Percentiles rank a stretch among this genome's conserved stretches.
phyloP scores from a whole-genome alignment of 2,888 invertebrate genomes.

The Gymnoscelis rufifasciata region DNA sequence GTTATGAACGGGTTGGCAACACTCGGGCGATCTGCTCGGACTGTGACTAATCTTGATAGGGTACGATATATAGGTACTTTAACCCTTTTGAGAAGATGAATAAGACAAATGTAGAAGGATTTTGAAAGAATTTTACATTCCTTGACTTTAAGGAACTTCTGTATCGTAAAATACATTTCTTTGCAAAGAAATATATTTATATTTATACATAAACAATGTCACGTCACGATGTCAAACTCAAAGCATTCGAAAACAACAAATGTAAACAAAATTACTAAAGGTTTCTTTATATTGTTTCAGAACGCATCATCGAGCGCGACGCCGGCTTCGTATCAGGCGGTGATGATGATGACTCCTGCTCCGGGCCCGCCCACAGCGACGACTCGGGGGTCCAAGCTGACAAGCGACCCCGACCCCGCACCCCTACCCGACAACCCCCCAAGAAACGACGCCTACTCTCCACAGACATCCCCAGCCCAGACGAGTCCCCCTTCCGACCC shows the following conservation, averaged over 20 bases:
- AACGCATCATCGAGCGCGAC: conserved; percentile 79
- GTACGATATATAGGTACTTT: too few species aligned
- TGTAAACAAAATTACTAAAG: conserved; percentile 16
- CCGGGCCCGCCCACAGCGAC: conserved; percentile 74
- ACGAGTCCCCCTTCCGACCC: conserved; percentile 80
- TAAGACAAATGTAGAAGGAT: too few species aligned
- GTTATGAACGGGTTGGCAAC: conserved; percentile 14
- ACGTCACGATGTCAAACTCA: too few species aligned
- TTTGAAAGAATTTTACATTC: too few species aligned
- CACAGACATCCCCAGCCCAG: conserved; percentile 56
- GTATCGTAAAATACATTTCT: too few species aligned
- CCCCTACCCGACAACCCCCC: conserved; percentile 75
- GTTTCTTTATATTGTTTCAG: conserved; percentile 65
- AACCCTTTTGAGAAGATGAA: too few species aligned
- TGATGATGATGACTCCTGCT: conserved; percentile 82
- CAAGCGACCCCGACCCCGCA: conserved; percentile 79
- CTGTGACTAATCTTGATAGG: too few species aligned
- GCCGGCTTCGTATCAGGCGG: conserved; percentile 87
- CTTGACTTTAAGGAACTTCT: too few species aligned
- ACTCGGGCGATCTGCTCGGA: background rate
- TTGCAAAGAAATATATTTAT: too few species aligned
- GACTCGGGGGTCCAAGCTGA: conserved; percentile 72
- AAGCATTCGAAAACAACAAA: too few species aligned
- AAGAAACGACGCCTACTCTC: conserved; percentile 83
- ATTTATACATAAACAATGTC: too few species aligned